Evolutionary conservation across 2,797 vertebrate species (phyloP).

Genomic region (Darevskia nairensis): DNA sequence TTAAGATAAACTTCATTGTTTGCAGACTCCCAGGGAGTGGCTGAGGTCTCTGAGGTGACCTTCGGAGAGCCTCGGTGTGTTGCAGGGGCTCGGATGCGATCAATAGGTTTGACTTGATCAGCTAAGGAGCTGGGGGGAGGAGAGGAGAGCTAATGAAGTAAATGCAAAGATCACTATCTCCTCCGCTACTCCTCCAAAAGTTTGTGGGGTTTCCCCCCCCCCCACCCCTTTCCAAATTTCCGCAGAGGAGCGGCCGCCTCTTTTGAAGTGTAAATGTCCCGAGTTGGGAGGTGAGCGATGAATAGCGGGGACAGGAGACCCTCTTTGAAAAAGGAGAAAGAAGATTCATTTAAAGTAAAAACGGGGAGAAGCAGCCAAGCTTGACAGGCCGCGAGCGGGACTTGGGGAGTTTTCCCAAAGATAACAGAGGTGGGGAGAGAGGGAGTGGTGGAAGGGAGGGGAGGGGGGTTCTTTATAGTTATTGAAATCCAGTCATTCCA

Average conservation of each 20-base stretch:
- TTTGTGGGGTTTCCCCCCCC: slow-evolving; percentile 51
- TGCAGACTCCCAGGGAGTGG: rapidly evolving
- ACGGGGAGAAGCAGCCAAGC: slow-evolving; percentile 62
- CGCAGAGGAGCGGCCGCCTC: slow-evolving; percentile 76
- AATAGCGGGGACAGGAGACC: slow-evolving; percentile 55
- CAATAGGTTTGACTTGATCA: slow-evolving; percentile 72
- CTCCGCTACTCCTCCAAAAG: slow-evolving; percentile 63
- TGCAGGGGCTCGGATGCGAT: slow-evolving; percentile 41
- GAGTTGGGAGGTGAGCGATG: slow-evolving; percentile 66
- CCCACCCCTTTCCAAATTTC: slow-evolving; percentile 72
- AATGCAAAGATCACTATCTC: slow-evolving; percentile 77
- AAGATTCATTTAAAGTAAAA: slow-evolving; percentile 75
- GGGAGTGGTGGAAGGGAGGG: too few relatives aligned
- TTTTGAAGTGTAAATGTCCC: slow-evolving; percentile 87
- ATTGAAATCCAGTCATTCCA: slow-evolving; percentile 23
- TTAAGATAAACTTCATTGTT: background rate
- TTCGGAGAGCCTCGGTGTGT: slow-evolving; percentile 20
- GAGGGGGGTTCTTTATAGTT: background rate
- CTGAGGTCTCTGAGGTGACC: background rate
- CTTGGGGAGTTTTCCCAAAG: rapidly evolving
- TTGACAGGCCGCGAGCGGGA: background rate
- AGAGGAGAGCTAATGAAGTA: slow-evolving; percentile 77
- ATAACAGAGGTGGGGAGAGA: background rate
- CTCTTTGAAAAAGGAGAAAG: slow-evolving; percentile 72
- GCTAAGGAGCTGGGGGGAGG: slow-evolving; percentile 53